Evolutionary conservation across 1,140 invertebrate species (phyloP), one percentile per base, ranked within the genome.

Genomic region (Armadillidium nasatum): DNA sequence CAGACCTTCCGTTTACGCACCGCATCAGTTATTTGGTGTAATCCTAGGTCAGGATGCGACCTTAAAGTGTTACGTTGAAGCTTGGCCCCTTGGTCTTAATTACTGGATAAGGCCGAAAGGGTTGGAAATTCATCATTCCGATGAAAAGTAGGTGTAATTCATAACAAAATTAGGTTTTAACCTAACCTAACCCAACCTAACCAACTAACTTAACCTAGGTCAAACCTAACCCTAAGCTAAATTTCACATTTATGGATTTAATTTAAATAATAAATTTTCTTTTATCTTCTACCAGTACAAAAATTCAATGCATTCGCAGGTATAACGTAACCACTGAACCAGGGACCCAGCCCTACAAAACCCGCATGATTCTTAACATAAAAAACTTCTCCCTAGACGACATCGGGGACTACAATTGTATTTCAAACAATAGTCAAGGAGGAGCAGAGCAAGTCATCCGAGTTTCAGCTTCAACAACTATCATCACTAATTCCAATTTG

Each of bases 401-500:
- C 84, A 89, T 92, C 46, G 95, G 95, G n/a, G 90, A 90, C 0
- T 97, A 96, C 86, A 88, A 93, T 83, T 97, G 96, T 83, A 91
- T 95, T 67, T 94, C 94, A 9, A 94, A 95, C 82, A 98, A 97
- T 87, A 93, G 92, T 7, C 87, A 96, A 4, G 95, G 95, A 4
- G 93, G 92, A 83, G 93, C 94, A 23, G 93, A 95, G 82, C 93
- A 93, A 84, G 90, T 89, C 77, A 95, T 97, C 83, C 21, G 84
- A 44, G 74, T 80, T 10, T 78, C 77, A 0, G 79, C 75, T 7
- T 78, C 79, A 7, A 46, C 43, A 22, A 69, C 77, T 21, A 44
- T 78, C 7, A 66, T 22, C 6, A 43, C 44, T 60, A 78, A 78
- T 68, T 71, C 72, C 15, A 80, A 80, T 75, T 44, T 74, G 7